A percentile compares a stretch with the other conserved stretches of the same genome.
These are phyloP conservation scores for Drosophila peninsularis DNA, from an alignment of 2,888 invertebrate genomes.

Conservation along the genomic window DNA sequence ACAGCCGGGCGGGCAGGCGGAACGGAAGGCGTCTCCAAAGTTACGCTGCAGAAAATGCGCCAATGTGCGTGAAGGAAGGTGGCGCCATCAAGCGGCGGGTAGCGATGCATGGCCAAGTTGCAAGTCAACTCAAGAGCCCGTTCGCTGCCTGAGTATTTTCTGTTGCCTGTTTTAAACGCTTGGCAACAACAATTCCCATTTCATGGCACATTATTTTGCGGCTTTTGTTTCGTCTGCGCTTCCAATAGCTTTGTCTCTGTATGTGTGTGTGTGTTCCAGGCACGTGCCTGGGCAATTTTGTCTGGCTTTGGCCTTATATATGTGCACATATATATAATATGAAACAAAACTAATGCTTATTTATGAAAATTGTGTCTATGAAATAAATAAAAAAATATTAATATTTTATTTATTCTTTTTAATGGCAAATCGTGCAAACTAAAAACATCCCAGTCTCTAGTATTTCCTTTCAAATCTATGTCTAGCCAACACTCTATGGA, in stretches of 20 bases:
- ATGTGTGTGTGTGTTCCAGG: constrained; percentile 19
- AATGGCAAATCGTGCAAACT: neutral
- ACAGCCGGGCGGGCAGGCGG: constrained; percentile 60
- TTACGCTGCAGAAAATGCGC: constrained; percentile 76
- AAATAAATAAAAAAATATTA: constrained; percentile 1
- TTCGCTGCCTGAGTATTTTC: neutral
- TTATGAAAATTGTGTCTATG: constrained; percentile 50
- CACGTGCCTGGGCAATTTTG: constrained; percentile 52
- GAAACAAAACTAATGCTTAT: constrained; percentile 57
- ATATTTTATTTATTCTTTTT: neutral
- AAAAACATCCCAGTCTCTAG: neutral
- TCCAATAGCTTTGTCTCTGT: constrained; percentile 31
- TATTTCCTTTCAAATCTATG: neutral
- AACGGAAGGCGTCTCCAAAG: constrained; percentile 71
- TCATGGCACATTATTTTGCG: constrained; percentile 83
- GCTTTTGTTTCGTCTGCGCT: constrained; percentile 71
- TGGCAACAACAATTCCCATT: constrained; percentile 76
- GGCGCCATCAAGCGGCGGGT: constrained; percentile 23
- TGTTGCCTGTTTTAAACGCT: constrained; percentile 24
- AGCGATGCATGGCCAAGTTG: constrained; percentile 55
- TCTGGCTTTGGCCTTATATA: constrained; percentile 39
- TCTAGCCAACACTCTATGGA: neutral
- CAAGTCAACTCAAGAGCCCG: constrained; percentile 33
- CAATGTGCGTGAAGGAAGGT: constrained; percentile 44
- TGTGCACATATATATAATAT: constrained; percentile 52